Evolutionary conservation across 2,797 vertebrate genomes (phyloP), one percentile per base, ranked within the genome.

Genomic region (Clarias fuscus): DNA sequence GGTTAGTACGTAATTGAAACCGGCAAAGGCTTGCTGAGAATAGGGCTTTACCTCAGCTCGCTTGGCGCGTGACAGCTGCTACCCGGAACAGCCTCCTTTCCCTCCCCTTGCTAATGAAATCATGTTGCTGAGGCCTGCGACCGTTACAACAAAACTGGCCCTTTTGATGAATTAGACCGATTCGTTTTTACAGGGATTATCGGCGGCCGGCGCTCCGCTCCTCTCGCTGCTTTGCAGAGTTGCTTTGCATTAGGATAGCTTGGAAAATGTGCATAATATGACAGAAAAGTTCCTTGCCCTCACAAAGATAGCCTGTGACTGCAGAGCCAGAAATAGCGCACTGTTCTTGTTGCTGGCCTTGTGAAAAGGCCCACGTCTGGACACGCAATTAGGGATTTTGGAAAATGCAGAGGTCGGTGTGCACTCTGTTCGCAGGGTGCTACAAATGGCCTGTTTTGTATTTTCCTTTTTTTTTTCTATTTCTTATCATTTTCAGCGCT

Each of bases 1-100:
- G 94, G 94, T 95, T 92, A 90, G 92, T 90, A 92, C 89, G 91
- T 93, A 94, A 91, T 90, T 94, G 94, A 92, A 94, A 94, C 91
- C 92, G 90, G 91, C 91, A 88, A 81, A 90, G 90, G 86, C 91
- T 91, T 90, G 85, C 89, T 92, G 90, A 94, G 93, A 94, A 92
- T 91, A 96, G 96, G 94, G 91, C 93, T 93, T 95, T 95, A 95
- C 95, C 95, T 94, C 95, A 95, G 93, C 94, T 93, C 91, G 65
- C 83, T 88, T 89, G 92, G 93, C 93, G 93, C 88, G 95, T 96
- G 96, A 96, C 94, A 96, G 96, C 98, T 98, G 98, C 96, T 97
- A 86, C 88, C 96, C 96, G 92, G 94, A 93, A 94, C 92, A 91
- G 89, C 91, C 92, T 84, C 84, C 79, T 84, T 87, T 92, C 92